phyloP scores from a whole-genome alignment of 2,797 vertebrate species.

The Hipposideros larvatus region DNA sequence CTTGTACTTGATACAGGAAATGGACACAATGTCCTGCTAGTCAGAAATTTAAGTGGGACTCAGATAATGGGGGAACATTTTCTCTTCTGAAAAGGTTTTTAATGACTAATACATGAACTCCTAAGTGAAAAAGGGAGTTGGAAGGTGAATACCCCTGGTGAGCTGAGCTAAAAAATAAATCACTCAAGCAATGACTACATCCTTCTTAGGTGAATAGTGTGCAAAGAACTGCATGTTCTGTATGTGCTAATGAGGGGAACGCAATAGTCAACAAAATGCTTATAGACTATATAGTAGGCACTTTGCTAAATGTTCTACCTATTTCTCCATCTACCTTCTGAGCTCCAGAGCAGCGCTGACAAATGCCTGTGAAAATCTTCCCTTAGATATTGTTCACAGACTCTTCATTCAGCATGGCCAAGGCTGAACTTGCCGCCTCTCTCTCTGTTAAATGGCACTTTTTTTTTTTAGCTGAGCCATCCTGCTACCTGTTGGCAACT shows the following conservation, averaged over 20 bases:
- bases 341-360: background rate
- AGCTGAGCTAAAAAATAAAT: background rate
- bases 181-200: background rate
- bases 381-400: background rate
- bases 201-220: background rate
- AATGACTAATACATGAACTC: background rate
- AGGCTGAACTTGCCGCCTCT: background rate
- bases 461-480: too few relatives aligned
- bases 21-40: background rate
- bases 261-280: background rate
- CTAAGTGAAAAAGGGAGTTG: background rate
- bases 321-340: background rate
- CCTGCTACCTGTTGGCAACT: too few relatives aligned
- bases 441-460: background rate
- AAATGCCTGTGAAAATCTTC: background rate
- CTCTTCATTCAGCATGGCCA: background rate
- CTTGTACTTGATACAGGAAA: background rate
- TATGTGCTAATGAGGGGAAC: too few relatives aligned
- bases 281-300: background rate
- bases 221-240: background rate
- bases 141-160: background rate
- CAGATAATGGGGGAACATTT: background rate
- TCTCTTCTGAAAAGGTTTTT: constrained; percentile 34
- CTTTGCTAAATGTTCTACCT: fast-evolving
- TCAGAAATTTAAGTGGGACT: background rate